Evolutionary conservation across 2,888 invertebrate genomes (phyloP).

Genomic region (Lithodes maja): DNA sequence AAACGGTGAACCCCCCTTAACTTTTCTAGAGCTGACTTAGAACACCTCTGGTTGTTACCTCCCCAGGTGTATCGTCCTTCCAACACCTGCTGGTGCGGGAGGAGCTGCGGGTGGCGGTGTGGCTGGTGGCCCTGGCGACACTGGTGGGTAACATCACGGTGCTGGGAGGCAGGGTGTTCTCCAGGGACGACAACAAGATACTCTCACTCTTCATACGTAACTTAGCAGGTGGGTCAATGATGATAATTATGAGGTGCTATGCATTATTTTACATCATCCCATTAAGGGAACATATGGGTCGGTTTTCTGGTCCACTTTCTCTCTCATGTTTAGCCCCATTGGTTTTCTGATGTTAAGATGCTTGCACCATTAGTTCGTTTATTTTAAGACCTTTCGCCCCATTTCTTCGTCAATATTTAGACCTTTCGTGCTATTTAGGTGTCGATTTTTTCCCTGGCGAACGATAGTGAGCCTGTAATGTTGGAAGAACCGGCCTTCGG

Average conservation of each 20-base stretch:
- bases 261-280: neutral
- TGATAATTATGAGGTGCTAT: neutral
- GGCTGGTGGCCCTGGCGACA: constrained; percentile 80
- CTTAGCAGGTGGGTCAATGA: constrained; percentile 70
- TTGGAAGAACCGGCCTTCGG: no score
- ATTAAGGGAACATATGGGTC: neutral
- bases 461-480: no score
- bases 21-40: neutral
- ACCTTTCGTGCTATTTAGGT: no score
- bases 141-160: constrained; percentile 81
- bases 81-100: constrained; percentile 79
- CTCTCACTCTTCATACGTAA: constrained; percentile 74
- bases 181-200: constrained; percentile 72
- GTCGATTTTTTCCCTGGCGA: no score
- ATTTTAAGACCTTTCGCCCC: no score
- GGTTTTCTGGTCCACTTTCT: no score
- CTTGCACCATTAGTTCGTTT: no score
- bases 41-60: no score
- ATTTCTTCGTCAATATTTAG: no score
- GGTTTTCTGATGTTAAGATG: no score
- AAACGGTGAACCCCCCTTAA: neutral
- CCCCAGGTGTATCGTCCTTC: constrained; percentile 79
- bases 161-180: constrained; percentile 77
- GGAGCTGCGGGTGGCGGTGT: constrained; percentile 79
- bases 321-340: no score